Base-by-base conservation (phyloP, 2,888 invertebrate species). In the Philereme transversata region DNA sequence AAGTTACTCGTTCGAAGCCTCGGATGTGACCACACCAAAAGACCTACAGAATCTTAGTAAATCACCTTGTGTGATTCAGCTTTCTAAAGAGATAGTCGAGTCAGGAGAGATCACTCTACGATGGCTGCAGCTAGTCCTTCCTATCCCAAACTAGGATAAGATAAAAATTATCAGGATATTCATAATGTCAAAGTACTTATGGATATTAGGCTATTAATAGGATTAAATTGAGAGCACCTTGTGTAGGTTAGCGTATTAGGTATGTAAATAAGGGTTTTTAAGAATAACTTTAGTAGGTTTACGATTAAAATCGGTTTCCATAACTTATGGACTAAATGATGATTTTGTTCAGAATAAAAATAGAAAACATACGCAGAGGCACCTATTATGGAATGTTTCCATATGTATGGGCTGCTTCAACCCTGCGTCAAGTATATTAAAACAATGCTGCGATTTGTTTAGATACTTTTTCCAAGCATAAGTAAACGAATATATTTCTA, bases 401-500 rank as follows among this genome's bases (percentile, higher is more conserved):
- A 76, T 81, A 79, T 78, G 75, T 78, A 79, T 72, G 79, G 78
- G 78, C 83, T 48, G 63, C 52, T 84, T 81, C 82, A 82, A 77
- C 79, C 78, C 79, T 78, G 78, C 75, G 75, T 79, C 79, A 79
- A 77, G 78, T 82, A 84, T 84, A 87, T 65, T 65, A 61, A 62
- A 65, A 89, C 90, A 90, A 89, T 89, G 87, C 87, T 80, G 77
- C 86, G 88, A 90, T 90, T 90, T 90, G 90, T 88, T 90, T 89
- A 87, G 88, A 86, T 88, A 85, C 84, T 90, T 91, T 90, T 91
- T 89, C 84, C 82, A 82, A 83, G 85, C 86, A 84, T 85, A 86
- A 88, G 82, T 82, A 86, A 88, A 87, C 82, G 88, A 87, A 91
- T 91, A 89, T 89, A 90, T 91, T 90, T 90, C 86, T 88, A 90